Conservation (phyloP, 2,888 invertebrate genomes). For the Drosophila antonietae region DNA sequence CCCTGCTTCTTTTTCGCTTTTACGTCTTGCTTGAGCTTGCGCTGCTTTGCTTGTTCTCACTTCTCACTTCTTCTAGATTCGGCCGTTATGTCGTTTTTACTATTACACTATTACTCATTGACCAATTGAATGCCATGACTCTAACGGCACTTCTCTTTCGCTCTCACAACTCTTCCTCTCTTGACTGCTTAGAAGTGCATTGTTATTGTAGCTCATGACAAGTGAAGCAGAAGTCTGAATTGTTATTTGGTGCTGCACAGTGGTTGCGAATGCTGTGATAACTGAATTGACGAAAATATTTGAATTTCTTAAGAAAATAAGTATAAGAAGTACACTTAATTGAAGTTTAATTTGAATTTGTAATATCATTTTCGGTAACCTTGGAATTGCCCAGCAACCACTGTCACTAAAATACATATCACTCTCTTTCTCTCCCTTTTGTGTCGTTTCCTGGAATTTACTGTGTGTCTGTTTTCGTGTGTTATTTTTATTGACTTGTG, state of each 20-base stretch:
- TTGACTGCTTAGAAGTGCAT: not conserved
- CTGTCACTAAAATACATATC: not conserved
- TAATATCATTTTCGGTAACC: not conserved
- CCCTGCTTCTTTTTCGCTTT: constrained; percentile 9
- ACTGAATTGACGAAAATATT: not conserved
- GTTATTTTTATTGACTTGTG: constrained; percentile 14
- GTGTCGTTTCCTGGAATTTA: constrained; percentile 1
- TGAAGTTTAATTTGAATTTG: not conserved
- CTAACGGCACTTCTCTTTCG: constrained; percentile 1
- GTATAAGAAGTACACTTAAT: not conserved
- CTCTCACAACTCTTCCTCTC: not conserved
- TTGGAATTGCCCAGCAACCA: not conserved
- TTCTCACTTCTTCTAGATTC: constrained; percentile 1
- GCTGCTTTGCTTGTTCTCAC: not conserved
- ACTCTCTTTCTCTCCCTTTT: not conserved
- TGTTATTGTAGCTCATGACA: constrained; percentile 3
- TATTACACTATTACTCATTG: constrained; percentile 21
- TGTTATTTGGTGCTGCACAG: constrained; percentile 5
- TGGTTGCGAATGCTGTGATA: constrained; percentile 1
- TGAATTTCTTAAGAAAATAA: not conserved
- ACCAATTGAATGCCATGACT: constrained; percentile 31
- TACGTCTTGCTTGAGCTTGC: constrained; percentile 5
- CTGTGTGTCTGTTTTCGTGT: constrained; percentile 13
- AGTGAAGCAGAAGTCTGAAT: not conserved
- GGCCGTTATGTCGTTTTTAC: constrained; percentile 10